Evolutionary conservation across 23 tunicate species (phyloP), one percentile per base, ranked within the genome.

Genomic region (Diplosoma virens): DNA sequence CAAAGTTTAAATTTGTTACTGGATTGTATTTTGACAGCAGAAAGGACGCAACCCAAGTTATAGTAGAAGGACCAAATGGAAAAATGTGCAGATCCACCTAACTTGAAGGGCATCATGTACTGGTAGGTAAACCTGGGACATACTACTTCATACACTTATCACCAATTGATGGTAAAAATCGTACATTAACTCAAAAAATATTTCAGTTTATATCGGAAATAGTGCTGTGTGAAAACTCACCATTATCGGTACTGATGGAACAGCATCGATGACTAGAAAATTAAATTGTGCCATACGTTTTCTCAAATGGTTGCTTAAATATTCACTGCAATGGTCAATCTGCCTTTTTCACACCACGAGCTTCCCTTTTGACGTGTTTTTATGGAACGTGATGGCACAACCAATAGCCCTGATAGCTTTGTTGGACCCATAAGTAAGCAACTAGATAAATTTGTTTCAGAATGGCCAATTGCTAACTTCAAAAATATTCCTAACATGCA

Each of bases 41-140:
- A 46, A 74, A 74, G 53, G 33, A 54, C 28, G 79, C 61, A 27
- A 74, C 79, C 14, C 64, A 18, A 9, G 37, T 23, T 5, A 47
- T 74, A 32, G 2, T 74, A 18, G 64, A 25, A 74, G 79, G 33
- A 21, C 79, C 79, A 48, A 74, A 48, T 53, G 30, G 64, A 74
- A 74, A 74, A 53, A 2, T 22, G 11, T 74, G 28, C 32, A 23
- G 33, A 25, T 22, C 79, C 2, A 52, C 21, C 4, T 2, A 50
- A 20, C 30, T 47, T 17, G 68, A 74, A 54, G 68, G 53, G 26
- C 79, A 74, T 74, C 4, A 24, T 24, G 32, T 27, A 28, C 33
- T 74, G 32, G 79, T 74, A 24, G 79, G 79, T 25, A 67, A 74
- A 47, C 79, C 79, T 18, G 79, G 65, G 21, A 54, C 18, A 20